Conservation (phyloP, 1,140 invertebrate species). For the Plutomurus gul region DNA sequence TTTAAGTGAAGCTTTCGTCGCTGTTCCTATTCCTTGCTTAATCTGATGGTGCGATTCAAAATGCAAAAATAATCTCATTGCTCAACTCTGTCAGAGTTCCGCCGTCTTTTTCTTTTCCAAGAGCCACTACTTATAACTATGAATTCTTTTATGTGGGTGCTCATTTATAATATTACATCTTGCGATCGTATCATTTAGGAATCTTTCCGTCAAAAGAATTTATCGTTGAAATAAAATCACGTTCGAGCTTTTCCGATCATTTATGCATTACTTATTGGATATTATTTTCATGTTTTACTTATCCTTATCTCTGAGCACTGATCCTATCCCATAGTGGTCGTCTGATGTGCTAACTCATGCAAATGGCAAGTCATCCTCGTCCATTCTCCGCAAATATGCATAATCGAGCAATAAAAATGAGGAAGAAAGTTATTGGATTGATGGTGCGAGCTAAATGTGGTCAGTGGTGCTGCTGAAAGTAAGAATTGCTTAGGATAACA, state of each 20-base stretch:
- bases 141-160: too few relatives aligned
- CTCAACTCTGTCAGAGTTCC: too few relatives aligned
- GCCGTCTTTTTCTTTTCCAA: too few relatives aligned
- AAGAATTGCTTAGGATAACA: too few relatives aligned
- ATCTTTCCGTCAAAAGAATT: constrained; percentile 20
- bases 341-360: not conserved
- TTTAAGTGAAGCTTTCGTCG: too few relatives aligned
- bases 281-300: constrained; percentile 16
- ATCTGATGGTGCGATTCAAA: too few relatives aligned
- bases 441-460: not conserved
- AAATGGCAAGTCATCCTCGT: not conserved
- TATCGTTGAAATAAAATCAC: not conserved
- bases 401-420: constrained; percentile 10
- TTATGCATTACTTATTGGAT: constrained; percentile 18
- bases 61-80: too few relatives aligned
- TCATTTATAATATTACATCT: too few relatives aligned
- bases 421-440: not conserved
- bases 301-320: not conserved
- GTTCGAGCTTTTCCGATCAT: not conserved
- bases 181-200: constrained; percentile 6
- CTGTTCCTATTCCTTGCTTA: too few relatives aligned
- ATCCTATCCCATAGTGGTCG: not conserved
- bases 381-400: constrained; percentile 10
- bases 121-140: too few relatives aligned
- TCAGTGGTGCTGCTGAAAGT: too few relatives aligned